phyloP scores from a whole-genome alignment of 2,888 invertebrate species.

The Meliscaeva auricollis region DNA sequence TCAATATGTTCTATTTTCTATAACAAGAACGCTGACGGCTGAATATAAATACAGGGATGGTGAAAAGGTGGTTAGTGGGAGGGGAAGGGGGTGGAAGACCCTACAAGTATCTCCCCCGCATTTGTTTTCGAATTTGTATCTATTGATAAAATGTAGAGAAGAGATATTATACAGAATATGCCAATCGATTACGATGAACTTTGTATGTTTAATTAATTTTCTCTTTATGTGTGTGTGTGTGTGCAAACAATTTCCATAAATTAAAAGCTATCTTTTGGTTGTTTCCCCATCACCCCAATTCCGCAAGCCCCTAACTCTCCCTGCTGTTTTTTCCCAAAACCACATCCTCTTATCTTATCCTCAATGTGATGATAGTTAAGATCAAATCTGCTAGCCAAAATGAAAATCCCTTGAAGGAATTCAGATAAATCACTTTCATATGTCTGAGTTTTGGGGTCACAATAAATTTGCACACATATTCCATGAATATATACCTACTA shows the following conservation, averaged over 20 bases:
- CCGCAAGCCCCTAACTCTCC: not conserved
- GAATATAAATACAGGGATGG: too few species aligned
- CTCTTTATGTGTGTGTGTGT: conserved; percentile 69
- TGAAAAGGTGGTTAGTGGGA: not conserved
- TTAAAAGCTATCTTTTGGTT: conserved; percentile 66
- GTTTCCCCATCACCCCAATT: not conserved
- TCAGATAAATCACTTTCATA: conserved; percentile 68
- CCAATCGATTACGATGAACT: conserved; percentile 69
- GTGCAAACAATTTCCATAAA: conserved; percentile 74
- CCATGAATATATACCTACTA: not conserved
- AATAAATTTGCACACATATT: conserved; percentile 42
- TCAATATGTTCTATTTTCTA: conserved; percentile 36
- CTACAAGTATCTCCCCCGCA: conserved; percentile 12
- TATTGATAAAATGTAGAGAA: conserved; percentile 20
- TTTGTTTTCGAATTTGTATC: conserved; percentile 11
- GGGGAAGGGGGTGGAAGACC: not conserved
- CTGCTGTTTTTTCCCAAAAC: too few species aligned
- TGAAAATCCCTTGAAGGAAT: conserved; percentile 35
- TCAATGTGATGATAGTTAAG: conserved; percentile 44
- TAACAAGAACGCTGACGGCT: conserved; percentile 11
- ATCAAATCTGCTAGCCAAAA: conserved; percentile 39
- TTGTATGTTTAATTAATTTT: conserved; percentile 76
- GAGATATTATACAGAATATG: conserved; percentile 58
- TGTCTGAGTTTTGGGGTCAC: conserved; percentile 47
- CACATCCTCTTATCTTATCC: not conserved